Percentiles rank a stretch among this genome's conserved stretches.
Conservation (phyloP, 2,113 vertebrate species). For the Rhineura floridana region DNA sequence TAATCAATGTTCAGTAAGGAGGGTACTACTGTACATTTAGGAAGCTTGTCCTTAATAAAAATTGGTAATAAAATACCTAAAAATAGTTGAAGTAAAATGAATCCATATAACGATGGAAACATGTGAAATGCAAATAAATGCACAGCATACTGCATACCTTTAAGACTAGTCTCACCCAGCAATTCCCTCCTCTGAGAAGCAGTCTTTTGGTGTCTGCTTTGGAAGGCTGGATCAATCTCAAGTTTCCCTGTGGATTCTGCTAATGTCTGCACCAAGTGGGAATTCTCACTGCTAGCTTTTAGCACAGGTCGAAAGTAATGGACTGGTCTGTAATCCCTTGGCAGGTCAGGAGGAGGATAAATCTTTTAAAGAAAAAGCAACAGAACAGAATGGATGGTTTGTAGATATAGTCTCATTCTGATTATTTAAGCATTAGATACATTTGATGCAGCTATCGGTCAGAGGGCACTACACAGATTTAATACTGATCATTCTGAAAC, state of each 20-base stretch:
- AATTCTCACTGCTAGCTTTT: constrained; percentile 70
- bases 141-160: constrained; percentile 69
- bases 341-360: constrained; percentile 86
- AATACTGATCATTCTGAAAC: background rate
- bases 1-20: background rate
- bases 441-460: background rate
- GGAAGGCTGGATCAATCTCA: constrained; percentile 44
- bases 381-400: background rate
- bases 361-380: constrained; percentile 68
- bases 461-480: background rate
- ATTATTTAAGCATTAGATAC: background rate
- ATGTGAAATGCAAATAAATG: background rate
- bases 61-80: background rate
- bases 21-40: background rate
- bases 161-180: constrained; percentile 82
- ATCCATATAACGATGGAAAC: background rate
- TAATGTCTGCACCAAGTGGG: constrained; percentile 73
- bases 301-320: constrained; percentile 85
- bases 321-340: constrained; percentile 84
- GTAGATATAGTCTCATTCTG: background rate
- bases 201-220: constrained; percentile 83
- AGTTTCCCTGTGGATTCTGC: constrained; percentile 81
- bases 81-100: background rate
- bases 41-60: background rate
- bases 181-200: constrained; percentile 82